A percentile compares a stretch with the other conserved stretches of the same genome.
These are phyloP conservation scores for Buathra laborator DNA, from an alignment of 2,888 invertebrate species.

Conservation along the genomic window DNA sequence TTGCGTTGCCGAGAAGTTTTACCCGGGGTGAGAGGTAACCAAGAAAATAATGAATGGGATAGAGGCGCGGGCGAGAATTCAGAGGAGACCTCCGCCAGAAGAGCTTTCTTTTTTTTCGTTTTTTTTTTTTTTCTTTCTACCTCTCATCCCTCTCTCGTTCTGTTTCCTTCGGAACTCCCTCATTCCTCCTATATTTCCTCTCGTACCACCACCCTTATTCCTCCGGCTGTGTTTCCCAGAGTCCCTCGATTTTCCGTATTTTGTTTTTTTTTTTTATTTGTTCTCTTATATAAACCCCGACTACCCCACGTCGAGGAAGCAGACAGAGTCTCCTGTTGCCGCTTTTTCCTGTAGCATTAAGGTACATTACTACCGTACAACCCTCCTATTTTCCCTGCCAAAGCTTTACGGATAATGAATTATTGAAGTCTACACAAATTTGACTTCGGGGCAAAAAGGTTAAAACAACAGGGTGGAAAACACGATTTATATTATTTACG, in stretches of 20 bases:
- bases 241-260: slow-evolving; percentile 19
- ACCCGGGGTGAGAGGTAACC: slow-evolving; percentile 82
- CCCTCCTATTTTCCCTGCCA: neutral
- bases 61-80: slow-evolving; percentile 67
- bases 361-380: neutral
- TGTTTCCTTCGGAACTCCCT: slow-evolving; percentile 34
- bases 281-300: slow-evolving; percentile 9
- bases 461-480: neutral
- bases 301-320: neutral
- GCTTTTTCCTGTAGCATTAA: slow-evolving; percentile 10
- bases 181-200: slow-evolving; percentile 5
- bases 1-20: slow-evolving; percentile 85
- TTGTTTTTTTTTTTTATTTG: slow-evolving; percentile 41
- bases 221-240: slow-evolving; percentile 23
- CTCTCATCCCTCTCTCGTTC: slow-evolving; percentile 30
- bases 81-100: slow-evolving; percentile 64
- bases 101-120: slow-evolving; percentile 56
- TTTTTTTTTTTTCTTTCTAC: slow-evolving; percentile 46
- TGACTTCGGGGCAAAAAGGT: slow-evolving; percentile 1
- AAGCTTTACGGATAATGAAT: slow-evolving; percentile 8
- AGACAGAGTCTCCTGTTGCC: slow-evolving; percentile 10
- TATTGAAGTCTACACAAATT: slow-evolving; percentile 31
- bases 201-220: neutral
- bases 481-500: slow-evolving; percentile 22
- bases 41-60: slow-evolving; percentile 84